A percentile compares a stretch with the other conserved stretches of the same genome.
These are phyloP conservation scores for Parnassius mnemosyne DNA, from an alignment of 2,888 invertebrate species.

Conservation along the genomic window DNA sequence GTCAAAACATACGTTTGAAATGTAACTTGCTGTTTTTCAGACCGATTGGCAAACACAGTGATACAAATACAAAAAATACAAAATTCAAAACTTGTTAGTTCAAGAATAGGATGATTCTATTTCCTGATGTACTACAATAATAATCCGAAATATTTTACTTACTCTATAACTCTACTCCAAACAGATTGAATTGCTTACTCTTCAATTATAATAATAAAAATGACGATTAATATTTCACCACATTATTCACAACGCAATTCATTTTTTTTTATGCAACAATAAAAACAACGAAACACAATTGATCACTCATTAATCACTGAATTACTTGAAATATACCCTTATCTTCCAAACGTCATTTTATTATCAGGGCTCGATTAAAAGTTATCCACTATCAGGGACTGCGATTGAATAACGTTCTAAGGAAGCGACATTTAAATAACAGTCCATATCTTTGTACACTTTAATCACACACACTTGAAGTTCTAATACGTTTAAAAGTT, in stretches of 20 bases:
- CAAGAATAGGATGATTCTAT: too few species aligned
- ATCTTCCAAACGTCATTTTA: slow-evolving; percentile 34
- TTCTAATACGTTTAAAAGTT: neutral
- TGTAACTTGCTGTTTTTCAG: too few species aligned
- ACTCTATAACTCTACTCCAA: too few species aligned
- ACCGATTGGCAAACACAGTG: too few species aligned
- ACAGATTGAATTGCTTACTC: too few species aligned
- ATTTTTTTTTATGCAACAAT: neutral
- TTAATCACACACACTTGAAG: slow-evolving; percentile 14
- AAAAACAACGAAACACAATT: slow-evolving; percentile 5
- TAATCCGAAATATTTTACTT: too few species aligned
- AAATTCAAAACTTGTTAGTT: too few species aligned
- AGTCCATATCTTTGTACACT: slow-evolving; percentile 1
- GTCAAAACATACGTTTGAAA: too few species aligned
- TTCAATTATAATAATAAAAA: too few species aligned
- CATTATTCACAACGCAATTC: neutral
- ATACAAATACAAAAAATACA: too few species aligned
- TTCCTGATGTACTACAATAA: too few species aligned
- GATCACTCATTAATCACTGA: slow-evolving; percentile 8
- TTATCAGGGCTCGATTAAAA: slow-evolving; percentile 20
- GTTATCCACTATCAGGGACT: slow-evolving; percentile 20
- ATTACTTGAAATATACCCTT: slow-evolving; percentile 28
- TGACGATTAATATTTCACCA: slow-evolving; percentile 1
- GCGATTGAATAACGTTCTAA: slow-evolving; percentile 36
- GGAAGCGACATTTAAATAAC: slow-evolving; percentile 34